Evolutionary conservation across 2,888 invertebrate genomes (phyloP).

Genomic region (Antheraea assamensis): DNA sequence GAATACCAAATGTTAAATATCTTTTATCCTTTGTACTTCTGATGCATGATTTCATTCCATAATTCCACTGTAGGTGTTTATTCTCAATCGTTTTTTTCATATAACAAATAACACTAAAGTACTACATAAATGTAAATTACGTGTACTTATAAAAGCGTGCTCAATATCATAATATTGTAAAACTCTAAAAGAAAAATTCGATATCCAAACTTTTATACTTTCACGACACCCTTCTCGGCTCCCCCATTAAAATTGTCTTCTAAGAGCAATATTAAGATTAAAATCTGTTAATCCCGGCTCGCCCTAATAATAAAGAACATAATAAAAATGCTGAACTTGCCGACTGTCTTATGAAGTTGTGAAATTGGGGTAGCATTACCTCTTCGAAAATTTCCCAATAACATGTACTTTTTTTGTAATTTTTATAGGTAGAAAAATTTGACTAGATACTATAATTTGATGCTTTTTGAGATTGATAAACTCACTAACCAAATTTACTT

Average conservation of each 20-base stretch:
- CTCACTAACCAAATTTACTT: no score
- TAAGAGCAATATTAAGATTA: slow-evolving; percentile 46
- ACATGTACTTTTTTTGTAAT: background rate
- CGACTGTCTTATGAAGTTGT: slow-evolving; percentile 32
- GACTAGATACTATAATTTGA: no score
- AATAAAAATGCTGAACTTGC: slow-evolving; percentile 34
- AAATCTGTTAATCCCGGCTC: slow-evolving; percentile 45
- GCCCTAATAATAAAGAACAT: slow-evolving; percentile 31
- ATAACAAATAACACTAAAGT: no score
- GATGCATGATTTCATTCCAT: no score
- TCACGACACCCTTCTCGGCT: slow-evolving; percentile 25
- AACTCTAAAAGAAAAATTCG: slow-evolving; percentile 19
- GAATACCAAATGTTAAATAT: no score
- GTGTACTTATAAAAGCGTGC: background rate
- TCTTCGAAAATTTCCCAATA: slow-evolving; percentile 9
- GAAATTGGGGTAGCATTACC: slow-evolving; percentile 25
- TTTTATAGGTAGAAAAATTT: background rate
- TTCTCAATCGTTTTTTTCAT: no score
- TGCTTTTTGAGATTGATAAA: no score
- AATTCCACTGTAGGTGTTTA: no score
- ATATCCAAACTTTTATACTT: slow-evolving; percentile 23
- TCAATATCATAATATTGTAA: slow-evolving; percentile 23
- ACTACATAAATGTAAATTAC: background rate
- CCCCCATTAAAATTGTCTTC: slow-evolving; percentile 36
- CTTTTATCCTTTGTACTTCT: no score